Evolutionary conservation across 2,797 vertebrate species (phyloP), one percentile per base, ranked within the genome.

Genomic region (Eulemur coronatus): DNA sequence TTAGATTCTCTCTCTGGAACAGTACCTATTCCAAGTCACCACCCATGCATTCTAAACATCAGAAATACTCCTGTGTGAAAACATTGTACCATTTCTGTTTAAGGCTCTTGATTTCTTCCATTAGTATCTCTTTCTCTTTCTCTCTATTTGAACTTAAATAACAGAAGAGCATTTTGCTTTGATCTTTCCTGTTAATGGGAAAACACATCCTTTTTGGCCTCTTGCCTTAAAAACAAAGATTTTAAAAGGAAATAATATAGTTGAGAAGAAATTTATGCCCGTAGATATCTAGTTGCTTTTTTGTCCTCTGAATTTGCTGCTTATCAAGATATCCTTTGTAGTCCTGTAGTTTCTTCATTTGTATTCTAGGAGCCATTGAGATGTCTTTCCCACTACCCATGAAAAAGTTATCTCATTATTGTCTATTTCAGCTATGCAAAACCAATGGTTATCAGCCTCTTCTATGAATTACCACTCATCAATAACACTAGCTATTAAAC

Each of bases 351-450:
- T 95, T 96, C 97, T 98, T 98, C 73, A 92, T 98, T 89, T 95
- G 96, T 95, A 48, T 0, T 97, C 82, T 97, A 96, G 94, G 92
- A 89, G 72, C 96, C 72, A 0, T 18, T 96, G 97, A 98, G 92
- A 97, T 85, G 79, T 95, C 95, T 98, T 98, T 98, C 97, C 98
- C 97, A 98, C 97, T 97, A 92, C 97, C 91, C 24, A 85, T 95
- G 97, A 95, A 96, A 97, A 96, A 96, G 28, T 92, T 98, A 98
- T 97, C 98, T 98, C 93, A 96, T 97, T 97, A 97, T 9, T 98
- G 97, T 98, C 97, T 98, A 96, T 97, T 98, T 94, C n/a, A 84
- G 13, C 50, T 84, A 28, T 4, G 91, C 95, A 98, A 97, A 98
- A 96, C 88, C 97, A 98, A 97, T 92, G 81, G 93, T 96, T 98